Conservation (phyloP, 2,797 vertebrate species). For the Nothura maculosa region DNA sequence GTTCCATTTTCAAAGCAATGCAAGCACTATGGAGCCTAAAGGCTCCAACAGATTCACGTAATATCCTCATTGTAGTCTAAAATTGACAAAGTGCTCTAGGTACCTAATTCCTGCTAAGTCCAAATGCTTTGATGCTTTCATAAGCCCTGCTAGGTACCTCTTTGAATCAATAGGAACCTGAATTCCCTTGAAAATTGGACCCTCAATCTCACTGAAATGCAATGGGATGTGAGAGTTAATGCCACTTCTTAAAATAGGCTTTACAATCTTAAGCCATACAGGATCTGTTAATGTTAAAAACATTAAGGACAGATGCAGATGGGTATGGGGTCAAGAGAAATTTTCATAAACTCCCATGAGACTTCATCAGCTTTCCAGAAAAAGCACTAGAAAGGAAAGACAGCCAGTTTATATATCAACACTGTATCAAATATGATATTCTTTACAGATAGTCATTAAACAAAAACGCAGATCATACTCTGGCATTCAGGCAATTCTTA, state of each 20-base stretch:
- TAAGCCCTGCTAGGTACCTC: neutral
- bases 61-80: slow-evolving; percentile 20
- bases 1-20: slow-evolving; percentile 52
- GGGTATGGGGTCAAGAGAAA: neutral
- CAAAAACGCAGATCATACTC: neutral
- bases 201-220: slow-evolving; percentile 4
- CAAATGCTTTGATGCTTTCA: slow-evolving; percentile 22
- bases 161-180: neutral
- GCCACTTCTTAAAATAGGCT: neutral
- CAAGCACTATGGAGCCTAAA: slow-evolving; percentile 2
- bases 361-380: neutral
- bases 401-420: neutral
- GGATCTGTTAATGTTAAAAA: neutral
- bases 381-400: neutral
- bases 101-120: slow-evolving; percentile 36
- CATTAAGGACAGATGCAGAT: neutral
- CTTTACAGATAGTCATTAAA: neutral
- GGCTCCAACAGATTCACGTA: slow-evolving; percentile 33
- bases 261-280: neutral
- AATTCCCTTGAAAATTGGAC: slow-evolving; percentile 39
- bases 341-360: neutral
- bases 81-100: slow-evolving; percentile 14
- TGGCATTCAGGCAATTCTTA: neutral
- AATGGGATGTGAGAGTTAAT: neutral
- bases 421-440: neutral